Conservation (phyloP, 2,888 invertebrate genomes). For the Tholera decimalis region DNA sequence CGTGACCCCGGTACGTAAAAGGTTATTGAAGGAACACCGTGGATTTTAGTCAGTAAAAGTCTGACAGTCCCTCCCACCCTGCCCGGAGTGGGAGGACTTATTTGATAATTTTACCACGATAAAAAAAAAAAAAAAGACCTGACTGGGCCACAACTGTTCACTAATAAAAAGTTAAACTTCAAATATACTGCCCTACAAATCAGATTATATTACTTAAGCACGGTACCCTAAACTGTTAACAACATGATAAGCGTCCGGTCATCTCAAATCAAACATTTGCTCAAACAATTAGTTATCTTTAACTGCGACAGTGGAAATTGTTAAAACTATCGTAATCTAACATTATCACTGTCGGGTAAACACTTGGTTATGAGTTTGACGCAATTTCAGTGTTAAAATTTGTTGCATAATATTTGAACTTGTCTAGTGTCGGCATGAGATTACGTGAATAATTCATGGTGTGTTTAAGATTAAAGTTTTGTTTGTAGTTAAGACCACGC, state of each 20-base stretch:
- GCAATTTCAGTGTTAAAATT: slow-evolving; percentile 42
- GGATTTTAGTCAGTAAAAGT: no score
- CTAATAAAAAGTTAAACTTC: no score
- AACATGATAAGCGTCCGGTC: slow-evolving; percentile 47
- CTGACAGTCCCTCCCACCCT: no score
- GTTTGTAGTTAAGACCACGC: no score
- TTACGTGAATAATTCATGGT: background rate
- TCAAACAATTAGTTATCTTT: slow-evolving; percentile 59
- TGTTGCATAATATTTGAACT: slow-evolving; percentile 22
- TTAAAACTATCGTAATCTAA: slow-evolving; percentile 50
- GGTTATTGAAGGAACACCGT: no score
- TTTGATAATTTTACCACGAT: no score
- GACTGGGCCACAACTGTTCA: no score
- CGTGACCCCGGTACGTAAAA: no score
- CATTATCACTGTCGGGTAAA: slow-evolving; percentile 39
- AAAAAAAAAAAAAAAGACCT: no score
- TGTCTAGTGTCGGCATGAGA: slow-evolving; percentile 16
- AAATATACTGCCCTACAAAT: no score
- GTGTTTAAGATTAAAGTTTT: background rate
- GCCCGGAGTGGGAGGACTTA: no score
- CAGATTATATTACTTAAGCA: no score
- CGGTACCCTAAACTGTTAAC: slow-evolving; percentile 46
- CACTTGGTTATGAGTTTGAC: slow-evolving; percentile 34
- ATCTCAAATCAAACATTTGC: slow-evolving; percentile 55
- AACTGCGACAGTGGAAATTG: slow-evolving; percentile 54